Evolutionary conservation across 1,140 invertebrate species (phyloP).

Genomic region (Papilio glaucus): DNA sequence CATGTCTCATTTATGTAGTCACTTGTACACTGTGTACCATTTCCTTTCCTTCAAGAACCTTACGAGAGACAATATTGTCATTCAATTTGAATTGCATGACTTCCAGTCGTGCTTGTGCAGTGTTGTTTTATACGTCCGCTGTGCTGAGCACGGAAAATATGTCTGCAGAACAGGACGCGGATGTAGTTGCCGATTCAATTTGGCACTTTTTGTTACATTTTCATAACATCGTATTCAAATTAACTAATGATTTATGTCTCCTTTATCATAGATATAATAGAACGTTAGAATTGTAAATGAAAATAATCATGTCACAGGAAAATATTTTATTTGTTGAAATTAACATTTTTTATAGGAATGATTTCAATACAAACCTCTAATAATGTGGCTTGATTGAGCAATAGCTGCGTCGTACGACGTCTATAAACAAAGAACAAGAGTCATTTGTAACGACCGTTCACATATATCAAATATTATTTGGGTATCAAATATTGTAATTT

Average conservation of each 20-base stretch:
- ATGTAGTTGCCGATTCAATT: constrained; percentile 25
- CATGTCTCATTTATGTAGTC: constrained; percentile 36
- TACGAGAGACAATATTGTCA: constrained; percentile 36
- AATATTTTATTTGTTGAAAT: constrained; percentile 5
- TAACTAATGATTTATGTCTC: constrained; percentile 6
- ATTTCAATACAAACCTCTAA: background rate
- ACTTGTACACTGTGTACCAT: constrained; percentile 27
- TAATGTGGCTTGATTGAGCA: constrained; percentile 1
- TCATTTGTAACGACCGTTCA: background rate
- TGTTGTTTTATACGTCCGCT: constrained; percentile 32
- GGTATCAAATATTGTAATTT: constrained; percentile 62
- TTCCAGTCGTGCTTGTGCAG: constrained; percentile 28
- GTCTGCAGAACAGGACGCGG: constrained; percentile 1
- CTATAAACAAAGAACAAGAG: constrained; percentile 8
- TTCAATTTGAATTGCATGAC: constrained; percentile 38
- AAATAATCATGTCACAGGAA: background rate
- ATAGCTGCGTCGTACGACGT: background rate
- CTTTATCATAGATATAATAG: background rate
- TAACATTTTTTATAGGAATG: background rate
- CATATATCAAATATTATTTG: constrained; percentile 23
- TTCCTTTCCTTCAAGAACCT: constrained; percentile 34
- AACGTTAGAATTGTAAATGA: background rate
- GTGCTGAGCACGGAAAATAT: constrained; percentile 14
- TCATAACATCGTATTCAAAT: constrained; percentile 14
- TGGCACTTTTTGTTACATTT: constrained; percentile 18